phyloP scores from a whole-genome alignment of 2,888 invertebrate species.

The Pardosa pseudoannulata region DNA sequence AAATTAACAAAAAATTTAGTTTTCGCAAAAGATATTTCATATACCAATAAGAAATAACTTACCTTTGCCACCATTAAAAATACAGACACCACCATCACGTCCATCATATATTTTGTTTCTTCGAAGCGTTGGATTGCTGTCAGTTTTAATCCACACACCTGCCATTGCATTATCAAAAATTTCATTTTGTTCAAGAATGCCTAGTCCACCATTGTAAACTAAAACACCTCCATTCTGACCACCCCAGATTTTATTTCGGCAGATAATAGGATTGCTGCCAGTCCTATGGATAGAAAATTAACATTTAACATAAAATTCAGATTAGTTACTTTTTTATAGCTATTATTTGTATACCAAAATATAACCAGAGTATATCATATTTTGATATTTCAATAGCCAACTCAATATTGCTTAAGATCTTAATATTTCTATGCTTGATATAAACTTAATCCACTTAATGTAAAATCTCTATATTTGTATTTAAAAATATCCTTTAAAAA shows the following conservation, averaged over 20 bases:
- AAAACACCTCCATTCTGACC: conserved; percentile 99
- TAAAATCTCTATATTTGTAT: no score
- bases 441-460: no score
- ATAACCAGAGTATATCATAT: no score
- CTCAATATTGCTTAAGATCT: no score
- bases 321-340: no score
- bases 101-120: conserved; percentile 99
- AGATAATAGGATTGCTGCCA: conserved; percentile 97
- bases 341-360: no score
- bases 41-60: no score
- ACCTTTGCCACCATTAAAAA: conserved; percentile 99
- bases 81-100: conserved; percentile 98
- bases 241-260: conserved; percentile 99
- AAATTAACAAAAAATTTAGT: no score
- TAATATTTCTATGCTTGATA: no score
- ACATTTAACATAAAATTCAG: not conserved
- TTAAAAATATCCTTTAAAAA: no score
- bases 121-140: conserved; percentile 96
- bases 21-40: no score
- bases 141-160: conserved; percentile 99
- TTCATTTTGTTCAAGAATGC: conserved; percentile 97
- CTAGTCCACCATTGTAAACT: conserved; percentile 98
- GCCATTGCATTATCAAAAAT: conserved; percentile 99
- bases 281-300: conserved; percentile 83
- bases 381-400: no score